These are phyloP conservation scores for Sclerurus mexicanus DNA, from an alignment of 2,113 vertebrate species.

Conservation along the genomic window DNA sequence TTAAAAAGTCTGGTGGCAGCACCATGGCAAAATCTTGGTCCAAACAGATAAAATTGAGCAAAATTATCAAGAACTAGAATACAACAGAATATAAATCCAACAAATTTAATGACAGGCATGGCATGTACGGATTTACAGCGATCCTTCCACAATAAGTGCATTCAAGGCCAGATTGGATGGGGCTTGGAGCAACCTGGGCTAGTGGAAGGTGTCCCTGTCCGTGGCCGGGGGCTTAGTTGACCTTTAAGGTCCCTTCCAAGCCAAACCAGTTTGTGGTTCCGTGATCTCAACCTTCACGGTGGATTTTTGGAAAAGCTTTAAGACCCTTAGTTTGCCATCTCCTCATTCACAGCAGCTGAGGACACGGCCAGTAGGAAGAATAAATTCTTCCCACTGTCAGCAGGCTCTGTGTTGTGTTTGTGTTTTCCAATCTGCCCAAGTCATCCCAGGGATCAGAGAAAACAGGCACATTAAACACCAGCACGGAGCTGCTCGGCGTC, in stretches of 20 bases:
- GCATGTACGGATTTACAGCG: background rate
- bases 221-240: background rate
- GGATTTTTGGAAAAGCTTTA: background rate
- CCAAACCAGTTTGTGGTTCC: background rate
- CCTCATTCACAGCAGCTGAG: background rate
- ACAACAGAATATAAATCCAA: background rate
- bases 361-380: background rate
- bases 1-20: background rate
- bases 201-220: background rate
- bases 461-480: background rate
- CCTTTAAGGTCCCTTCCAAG: background rate
- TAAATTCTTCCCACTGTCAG: background rate
- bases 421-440: background rate
- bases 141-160: background rate
- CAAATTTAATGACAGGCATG: background rate
- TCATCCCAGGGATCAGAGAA: background rate
- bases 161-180: background rate
- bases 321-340: background rate
- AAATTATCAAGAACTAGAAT: background rate
- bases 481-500: accelerated
- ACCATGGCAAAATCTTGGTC: background rate
- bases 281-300: accelerated
- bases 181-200: background rate
- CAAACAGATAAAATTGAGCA: background rate
- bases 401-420: background rate